phyloP scores from a whole-genome alignment of 37 sponge, comb jelly and placozoan species.

The Cliona cf. orientalis region DNA sequence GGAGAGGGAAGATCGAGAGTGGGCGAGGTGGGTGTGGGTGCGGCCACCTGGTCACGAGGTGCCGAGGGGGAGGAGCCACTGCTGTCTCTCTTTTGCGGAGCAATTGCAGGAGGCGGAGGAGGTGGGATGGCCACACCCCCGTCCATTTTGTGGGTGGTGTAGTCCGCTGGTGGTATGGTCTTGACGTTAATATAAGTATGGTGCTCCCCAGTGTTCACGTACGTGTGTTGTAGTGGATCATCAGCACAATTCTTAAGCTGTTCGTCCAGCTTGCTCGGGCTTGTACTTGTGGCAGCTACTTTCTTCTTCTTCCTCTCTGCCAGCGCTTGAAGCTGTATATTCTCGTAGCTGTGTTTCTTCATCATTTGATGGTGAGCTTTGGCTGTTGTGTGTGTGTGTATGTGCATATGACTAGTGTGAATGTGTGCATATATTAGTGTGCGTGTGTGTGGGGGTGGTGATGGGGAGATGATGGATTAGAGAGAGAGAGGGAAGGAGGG shows the following conservation, averaged over 20 bases:
- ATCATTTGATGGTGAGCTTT: not conserved
- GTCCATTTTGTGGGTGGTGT: not conserved
- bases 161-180: not conserved
- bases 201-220: too few relatives aligned
- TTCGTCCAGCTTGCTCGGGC: too few relatives aligned
- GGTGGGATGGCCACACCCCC: too few relatives aligned
- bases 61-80: not conserved
- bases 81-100: not conserved
- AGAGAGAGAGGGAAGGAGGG: too few relatives aligned
- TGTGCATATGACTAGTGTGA: not conserved
- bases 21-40: not conserved
- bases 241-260: too few relatives aligned
- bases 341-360: constrained; percentile 5
- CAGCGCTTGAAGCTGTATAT: too few relatives aligned
- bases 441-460: too few relatives aligned
- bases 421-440: too few relatives aligned
- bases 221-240: too few relatives aligned
- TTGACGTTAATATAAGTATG: not conserved
- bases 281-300: not conserved
- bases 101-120: not conserved
- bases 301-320: not conserved
- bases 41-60: not conserved
- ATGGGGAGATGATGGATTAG: too few relatives aligned
- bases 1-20: not conserved
- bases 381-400: constrained; percentile 9